These are phyloP conservation scores for Caenorhabditis auriculariae DNA, from an alignment of 2,888 invertebrate species.

Conservation along the genomic window DNA sequence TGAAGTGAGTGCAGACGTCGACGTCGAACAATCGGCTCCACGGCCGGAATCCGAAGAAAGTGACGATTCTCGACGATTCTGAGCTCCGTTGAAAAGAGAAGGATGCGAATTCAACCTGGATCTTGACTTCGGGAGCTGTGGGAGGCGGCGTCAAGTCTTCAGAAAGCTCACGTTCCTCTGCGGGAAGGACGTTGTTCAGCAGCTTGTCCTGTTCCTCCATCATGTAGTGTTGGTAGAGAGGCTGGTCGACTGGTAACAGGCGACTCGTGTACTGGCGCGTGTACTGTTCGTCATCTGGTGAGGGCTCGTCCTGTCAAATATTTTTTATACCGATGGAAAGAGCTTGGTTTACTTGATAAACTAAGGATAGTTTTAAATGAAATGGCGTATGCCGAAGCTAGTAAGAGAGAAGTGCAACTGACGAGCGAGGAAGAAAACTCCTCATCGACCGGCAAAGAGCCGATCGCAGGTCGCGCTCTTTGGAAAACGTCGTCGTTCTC, in stretches of 20 bases:
- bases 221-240: constrained; percentile 58
- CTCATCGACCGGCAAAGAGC: constrained; percentile 22
- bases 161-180: too few species aligned
- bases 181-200: constrained; percentile 15
- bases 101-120: background rate
- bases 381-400: too few species aligned
- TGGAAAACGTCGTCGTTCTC: constrained; percentile 18
- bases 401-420: background rate
- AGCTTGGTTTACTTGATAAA: too few species aligned
- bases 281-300: constrained; percentile 36
- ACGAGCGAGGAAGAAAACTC: background rate
- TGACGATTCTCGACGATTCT: constrained; percentile 46
- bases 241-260: constrained; percentile 50
- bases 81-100: background rate
- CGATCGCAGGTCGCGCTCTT: constrained; percentile 22
- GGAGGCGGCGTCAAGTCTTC: background rate
- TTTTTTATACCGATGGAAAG: background rate
- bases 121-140: constrained; percentile 2
- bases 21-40: constrained; percentile 42
- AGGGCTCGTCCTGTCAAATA: constrained; percentile 30
- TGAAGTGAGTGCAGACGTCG: constrained; percentile 44
- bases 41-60: constrained; percentile 55
- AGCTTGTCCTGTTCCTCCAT: constrained; percentile 46
- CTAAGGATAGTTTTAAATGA: too few species aligned
- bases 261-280: constrained; percentile 38